Evolutionary conservation across 1,140 invertebrate species (phyloP), one percentile per base, ranked within the genome.

Genomic region (Ladona fulva): DNA sequence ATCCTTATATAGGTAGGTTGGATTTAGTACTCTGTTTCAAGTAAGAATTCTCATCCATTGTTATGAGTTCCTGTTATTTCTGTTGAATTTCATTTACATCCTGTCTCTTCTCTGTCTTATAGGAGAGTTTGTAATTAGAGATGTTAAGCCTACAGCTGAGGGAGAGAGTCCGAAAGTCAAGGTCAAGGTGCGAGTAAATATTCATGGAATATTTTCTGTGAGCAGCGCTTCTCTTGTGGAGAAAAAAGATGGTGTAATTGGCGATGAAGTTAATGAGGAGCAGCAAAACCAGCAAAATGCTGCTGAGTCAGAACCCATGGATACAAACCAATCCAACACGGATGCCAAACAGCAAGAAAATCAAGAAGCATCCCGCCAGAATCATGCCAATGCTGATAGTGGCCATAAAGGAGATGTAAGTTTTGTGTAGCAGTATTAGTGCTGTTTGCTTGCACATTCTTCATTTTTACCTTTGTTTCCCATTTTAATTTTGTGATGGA

Each of bases 81-180:
- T 19, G n/a, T 12, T 66, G 52, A 3, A 19, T 12, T 16, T 12
- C n/a, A n/a, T n/a, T n/a, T n/a, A n/a, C n/a, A n/a, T n/a, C 5
- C 14, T 75, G 24, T 25, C 12, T 75, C 3, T 19, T 24, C 29
- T 74, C 74, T 79, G 80, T 78, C 79, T 81, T 81, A 16, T 84
- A 95, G 94, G 94, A 79, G 87, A 89, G 77, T 98, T 94, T 89
- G 88, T 89, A 22, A 91, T 99, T 25, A 92, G 92, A 78, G 94
- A 97, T 82, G 91, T 99, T 0, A 91, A 92, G 81, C 93, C 95
- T 75, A 91, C 91, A 59, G 82, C 91, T n/a, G 93, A 95, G 80
- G 96, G 95, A 7, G 95, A 96, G 82, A 91, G 91, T 29, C 92
- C 95, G 75, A 98, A 98, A 86, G 92, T 99, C 0, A 98, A 98